Conservation (phyloP, 2,113 vertebrate species). For the Tachuris rubrigastra region DNA sequence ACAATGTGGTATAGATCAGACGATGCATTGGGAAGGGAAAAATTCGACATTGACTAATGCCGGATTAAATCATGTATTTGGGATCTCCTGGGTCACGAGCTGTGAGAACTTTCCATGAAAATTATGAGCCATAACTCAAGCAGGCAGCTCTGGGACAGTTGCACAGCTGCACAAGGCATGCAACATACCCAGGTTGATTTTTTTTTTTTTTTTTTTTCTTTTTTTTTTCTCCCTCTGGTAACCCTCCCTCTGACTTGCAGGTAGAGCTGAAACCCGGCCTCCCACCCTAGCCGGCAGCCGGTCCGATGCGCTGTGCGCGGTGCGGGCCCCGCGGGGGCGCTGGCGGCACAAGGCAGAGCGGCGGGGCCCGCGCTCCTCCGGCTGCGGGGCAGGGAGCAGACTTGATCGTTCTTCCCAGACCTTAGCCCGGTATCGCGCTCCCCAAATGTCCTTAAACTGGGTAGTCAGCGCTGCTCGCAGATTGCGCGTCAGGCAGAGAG, state of each 20-base stretch:
- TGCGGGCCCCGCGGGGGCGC: conserved; percentile 53
- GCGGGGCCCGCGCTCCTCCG: neutral
- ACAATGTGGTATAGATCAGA: conserved; percentile 1
- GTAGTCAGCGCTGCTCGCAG: neutral
- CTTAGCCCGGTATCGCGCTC: neutral
- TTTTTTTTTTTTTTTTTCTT: neutral
- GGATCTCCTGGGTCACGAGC: conserved; percentile 41
- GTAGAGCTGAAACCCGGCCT: neutral
- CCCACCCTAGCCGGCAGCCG: no score
- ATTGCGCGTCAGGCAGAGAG: neutral
- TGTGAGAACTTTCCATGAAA: conserved; percentile 13
- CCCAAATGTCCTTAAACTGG: neutral
- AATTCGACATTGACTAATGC: conserved; percentile 11
- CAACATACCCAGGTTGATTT: neutral
- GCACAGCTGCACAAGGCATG: conserved; percentile 15
- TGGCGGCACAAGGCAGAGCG: neutral
- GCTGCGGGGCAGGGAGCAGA: neutral
- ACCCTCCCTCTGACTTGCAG: neutral
- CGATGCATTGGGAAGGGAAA: neutral
- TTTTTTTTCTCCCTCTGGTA: rapidly evolving
- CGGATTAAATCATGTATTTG: conserved; percentile 42
- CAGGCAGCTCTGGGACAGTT: conserved; percentile 10
- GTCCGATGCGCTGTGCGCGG: neutral
- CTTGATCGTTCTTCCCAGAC: neutral
- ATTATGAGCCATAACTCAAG: conserved; percentile 32